These are phyloP conservation scores for Dasyurus viverrinus DNA, from an alignment of 2,113 vertebrate species.

Conservation along the genomic window DNA sequence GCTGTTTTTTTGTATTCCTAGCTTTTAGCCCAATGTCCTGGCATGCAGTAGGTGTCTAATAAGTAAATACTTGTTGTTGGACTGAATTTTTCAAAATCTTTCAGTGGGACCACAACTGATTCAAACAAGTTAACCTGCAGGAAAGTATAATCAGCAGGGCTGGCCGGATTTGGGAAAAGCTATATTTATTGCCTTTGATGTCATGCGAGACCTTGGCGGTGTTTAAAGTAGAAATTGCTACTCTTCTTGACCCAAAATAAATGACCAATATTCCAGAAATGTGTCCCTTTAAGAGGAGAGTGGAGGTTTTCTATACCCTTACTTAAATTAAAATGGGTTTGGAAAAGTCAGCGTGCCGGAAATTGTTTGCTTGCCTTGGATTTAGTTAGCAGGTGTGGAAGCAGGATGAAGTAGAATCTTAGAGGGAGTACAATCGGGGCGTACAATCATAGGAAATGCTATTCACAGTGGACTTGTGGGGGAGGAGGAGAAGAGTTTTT, in stretches of 20 bases:
- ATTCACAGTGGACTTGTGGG: conserved; percentile 36
- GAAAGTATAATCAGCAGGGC: neutral
- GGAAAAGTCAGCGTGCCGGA: conserved; percentile 58
- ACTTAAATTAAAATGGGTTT: conserved; percentile 50
- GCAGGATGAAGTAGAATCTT: conserved; percentile 63
- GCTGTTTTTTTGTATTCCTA: neutral
- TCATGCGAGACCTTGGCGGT: neutral
- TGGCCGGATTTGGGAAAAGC: neutral
- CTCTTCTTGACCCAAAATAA: neutral
- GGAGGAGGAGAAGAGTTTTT: neutral
- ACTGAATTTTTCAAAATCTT: neutral
- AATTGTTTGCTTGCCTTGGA: conserved; percentile 64
- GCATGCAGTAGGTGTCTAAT: neutral
- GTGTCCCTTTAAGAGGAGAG: neutral
- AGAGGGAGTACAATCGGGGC: conserved; percentile 18
- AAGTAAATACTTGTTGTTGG: neutral
- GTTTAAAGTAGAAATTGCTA: neutral
- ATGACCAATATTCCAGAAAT: neutral
- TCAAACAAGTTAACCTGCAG: neutral
- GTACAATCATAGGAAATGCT: conserved; percentile 67
- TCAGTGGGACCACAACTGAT: neutral
- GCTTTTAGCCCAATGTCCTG: neutral
- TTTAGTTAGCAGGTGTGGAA: conserved; percentile 61
- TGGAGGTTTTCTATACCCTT: neutral
- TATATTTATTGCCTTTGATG: neutral